Percentiles rank a stretch among this genome's conserved stretches.
Conservation (phyloP, 2,888 invertebrate species). For the Pedicia rivosa region DNA sequence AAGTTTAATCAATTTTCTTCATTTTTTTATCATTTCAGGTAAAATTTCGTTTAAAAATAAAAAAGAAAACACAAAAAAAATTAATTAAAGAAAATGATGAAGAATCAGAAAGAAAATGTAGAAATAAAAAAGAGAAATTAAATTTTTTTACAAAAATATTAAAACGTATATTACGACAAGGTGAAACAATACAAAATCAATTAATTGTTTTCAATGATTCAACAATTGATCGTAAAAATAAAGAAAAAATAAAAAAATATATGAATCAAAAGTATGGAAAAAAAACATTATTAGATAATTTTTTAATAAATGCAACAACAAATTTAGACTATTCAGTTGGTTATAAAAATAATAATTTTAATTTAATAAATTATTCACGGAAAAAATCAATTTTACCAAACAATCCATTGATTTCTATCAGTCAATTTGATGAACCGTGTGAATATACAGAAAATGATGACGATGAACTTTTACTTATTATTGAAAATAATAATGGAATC, state of each 20-base stretch:
- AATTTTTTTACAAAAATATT: slow-evolving; percentile 9
- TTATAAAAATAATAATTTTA: too few species aligned
- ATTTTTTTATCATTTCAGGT: neutral
- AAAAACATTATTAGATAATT: neutral
- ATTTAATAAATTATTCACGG: too few species aligned
- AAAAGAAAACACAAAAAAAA: neutral
- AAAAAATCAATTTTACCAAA: too few species aligned
- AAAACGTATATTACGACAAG: slow-evolving; percentile 10
- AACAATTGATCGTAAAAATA: neutral
- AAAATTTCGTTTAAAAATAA: neutral
- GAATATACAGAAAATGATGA: neutral
- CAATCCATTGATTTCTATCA: too few species aligned
- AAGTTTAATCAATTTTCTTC: too few species aligned
- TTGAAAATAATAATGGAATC: slow-evolving; percentile 6
- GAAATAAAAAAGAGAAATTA: slow-evolving; percentile 8
- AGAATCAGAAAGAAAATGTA: neutral
- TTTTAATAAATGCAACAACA: neutral
- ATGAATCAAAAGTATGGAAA: neutral
- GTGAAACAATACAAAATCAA: slow-evolving; percentile 11
- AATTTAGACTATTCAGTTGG: too few species aligned
- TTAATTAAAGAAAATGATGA: too few species aligned
- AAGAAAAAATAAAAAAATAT: neutral
- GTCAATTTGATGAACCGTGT: neutral
- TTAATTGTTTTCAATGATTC: too few species aligned
- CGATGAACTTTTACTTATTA: slow-evolving; percentile 10